Base-by-base conservation (phyloP, 1,140 invertebrate genomes). In the Nephotettix cincticeps region DNA sequence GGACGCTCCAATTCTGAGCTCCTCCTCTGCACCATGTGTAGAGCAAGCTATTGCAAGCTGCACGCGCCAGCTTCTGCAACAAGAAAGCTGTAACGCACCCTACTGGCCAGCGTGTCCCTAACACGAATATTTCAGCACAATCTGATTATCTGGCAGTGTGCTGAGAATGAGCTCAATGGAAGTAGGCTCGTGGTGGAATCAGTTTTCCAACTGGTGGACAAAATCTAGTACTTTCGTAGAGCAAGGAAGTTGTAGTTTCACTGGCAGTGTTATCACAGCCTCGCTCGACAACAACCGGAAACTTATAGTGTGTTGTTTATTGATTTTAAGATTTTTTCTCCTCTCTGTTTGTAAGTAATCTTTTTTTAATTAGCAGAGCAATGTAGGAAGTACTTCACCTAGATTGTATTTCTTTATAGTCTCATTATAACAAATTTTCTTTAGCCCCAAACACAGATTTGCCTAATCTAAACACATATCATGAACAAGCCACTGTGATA, bases 171-270 rank as follows among this genome's bases (percentile, higher is more conserved):
- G 45, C 36, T 71, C 54, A 72, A 74, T 67, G 27, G 66, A 68
- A 51, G 72, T 40, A 0, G 69, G 36, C 25, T 74, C 73, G 27
- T 72, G 67, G 61, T 74, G 58, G 63, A 70, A 71, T 30, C 71
- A 21, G 1, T 28, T 19, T 2, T 73, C 71, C 21, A 75, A 73
- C 32, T 40, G 54, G 11, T 63, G 29, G 36, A 75, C n/a, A 45
- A 75, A 69, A 4, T 72, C 29, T 23, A 32, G 27, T 36, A 74
- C 73, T 17, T 71, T 28, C 36, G 71, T 70, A 13, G 25, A 47
- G 11, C 65, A 69, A 32, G 71, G 65, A 51, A 74, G 30, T 28
- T 45, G n/a, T 32, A 70, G 66, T 72, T 69, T 70, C 47, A 67
- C 30, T 19, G 30, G 29, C 23, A 45, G 13, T 3, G n/a, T 25